These are phyloP conservation scores for Falco punctatus DNA, from an alignment of 2,113 vertebrate genomes.

Conservation along the genomic window DNA sequence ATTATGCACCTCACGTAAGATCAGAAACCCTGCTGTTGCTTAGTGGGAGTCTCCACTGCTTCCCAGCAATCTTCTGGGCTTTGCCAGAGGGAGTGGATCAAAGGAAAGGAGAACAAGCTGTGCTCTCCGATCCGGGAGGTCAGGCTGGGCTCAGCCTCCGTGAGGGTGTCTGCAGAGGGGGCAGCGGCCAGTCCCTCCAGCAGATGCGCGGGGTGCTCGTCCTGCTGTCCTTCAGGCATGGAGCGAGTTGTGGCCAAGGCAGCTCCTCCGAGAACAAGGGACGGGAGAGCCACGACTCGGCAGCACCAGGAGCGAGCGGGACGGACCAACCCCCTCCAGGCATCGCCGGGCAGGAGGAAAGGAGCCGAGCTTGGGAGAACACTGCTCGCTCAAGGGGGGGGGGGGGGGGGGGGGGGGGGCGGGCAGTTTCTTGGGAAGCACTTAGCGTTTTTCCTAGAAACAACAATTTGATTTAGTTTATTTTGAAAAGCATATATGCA, in stretches of 20 bases:
- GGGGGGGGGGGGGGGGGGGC: not conserved
- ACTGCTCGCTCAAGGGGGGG: not conserved
- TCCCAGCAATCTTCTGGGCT: not conserved
- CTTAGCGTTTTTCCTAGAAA: not conserved
- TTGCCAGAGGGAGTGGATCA: not conserved
- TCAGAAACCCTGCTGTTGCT: not conserved
- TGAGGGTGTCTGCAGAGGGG: not conserved
- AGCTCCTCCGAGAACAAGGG: not conserved
- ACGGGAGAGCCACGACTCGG: rapidly evolving
- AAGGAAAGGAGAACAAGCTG: not conserved
- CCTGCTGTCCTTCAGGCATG: not conserved
- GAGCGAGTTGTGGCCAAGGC: not conserved
- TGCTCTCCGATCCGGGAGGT: rapidly evolving
- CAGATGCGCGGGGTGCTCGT: not conserved
- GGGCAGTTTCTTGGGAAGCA: slow-evolving; percentile 9
- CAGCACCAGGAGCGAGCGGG: not conserved
- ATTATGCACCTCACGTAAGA: not conserved
- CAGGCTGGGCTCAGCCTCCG: not conserved
- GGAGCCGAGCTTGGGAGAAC: not conserved
- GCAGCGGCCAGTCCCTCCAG: not conserved
- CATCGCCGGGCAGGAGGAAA: not conserved
- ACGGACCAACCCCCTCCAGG: not conserved
- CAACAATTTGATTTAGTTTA: not conserved
- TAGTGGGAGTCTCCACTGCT: not conserved
- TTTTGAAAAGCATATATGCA: not conserved